Conservation (phyloP, 2,797 vertebrate genomes). For the Monodelphis domestica region DNA sequence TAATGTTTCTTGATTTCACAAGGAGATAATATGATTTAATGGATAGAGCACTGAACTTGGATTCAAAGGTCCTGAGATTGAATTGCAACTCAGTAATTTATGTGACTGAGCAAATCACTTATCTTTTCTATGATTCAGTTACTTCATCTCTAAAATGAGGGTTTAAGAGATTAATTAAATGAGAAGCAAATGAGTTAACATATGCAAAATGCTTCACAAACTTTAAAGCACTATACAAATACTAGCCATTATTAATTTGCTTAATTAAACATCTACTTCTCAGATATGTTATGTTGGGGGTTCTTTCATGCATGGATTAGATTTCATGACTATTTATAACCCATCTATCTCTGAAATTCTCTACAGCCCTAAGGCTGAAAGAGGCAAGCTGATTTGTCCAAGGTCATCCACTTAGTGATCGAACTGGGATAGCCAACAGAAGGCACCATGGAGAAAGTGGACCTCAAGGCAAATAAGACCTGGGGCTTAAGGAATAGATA, state of each 20-base stretch:
- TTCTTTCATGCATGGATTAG: background rate
- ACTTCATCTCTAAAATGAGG: background rate
- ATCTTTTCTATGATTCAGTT: no score
- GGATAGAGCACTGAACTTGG: background rate
- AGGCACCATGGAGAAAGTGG: background rate
- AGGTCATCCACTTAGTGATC: background rate
- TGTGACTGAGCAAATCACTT: background rate
- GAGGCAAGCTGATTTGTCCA: background rate
- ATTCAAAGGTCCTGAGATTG: background rate
- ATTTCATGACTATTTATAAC: background rate
- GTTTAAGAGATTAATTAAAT: background rate
- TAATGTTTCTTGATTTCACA: background rate
- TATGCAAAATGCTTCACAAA: background rate
- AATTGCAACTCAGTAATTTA: background rate
- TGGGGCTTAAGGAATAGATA: no score
- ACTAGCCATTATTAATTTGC: background rate
- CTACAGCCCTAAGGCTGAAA: background rate
- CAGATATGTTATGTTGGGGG: background rate
- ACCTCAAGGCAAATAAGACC: background rate
- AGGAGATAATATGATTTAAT: background rate
- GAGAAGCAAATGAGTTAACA: background rate
- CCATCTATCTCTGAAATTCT: background rate
- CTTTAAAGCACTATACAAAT: background rate
- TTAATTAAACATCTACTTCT: background rate
- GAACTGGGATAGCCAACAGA: background rate